Base-by-base conservation (phyloP, 92 coral and sea anemone genomes). In the Blastomussa wellsi region DNA sequence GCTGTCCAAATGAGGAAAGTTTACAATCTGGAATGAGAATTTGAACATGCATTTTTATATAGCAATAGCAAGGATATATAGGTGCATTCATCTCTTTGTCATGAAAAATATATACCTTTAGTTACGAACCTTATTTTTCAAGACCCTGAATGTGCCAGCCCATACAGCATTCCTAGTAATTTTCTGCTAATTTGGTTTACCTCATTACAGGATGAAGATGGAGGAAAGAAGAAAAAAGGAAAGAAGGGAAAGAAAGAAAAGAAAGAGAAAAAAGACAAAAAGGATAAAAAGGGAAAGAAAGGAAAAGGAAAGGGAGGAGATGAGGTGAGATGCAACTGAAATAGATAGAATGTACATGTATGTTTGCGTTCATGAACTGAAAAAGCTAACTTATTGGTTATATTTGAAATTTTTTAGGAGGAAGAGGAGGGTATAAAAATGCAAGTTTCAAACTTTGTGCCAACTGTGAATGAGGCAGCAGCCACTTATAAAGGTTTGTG, bases 341-440 rank as follows among this genome's bases (percentile, higher is more conserved):
- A 35, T 2, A 57, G 29, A 1, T 14, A 57, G 60, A 53, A 49
- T 51, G n/a, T n/a, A n/a, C n/a, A n/a, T n/a, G n/a, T n/a, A n/a
- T n/a, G n/a, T n/a, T n/a, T n/a, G n/a, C n/a, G n/a, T n/a, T 57
- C 13, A 26, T 24, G 29, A 60, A 60, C 31, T n/a, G 7, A 22
- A 55, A 22, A 55, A 55, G 64, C 64, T 60, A 60, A 60, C 2
- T 60, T 22, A 24, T 15, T 22, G 3, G 68, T 67, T 22, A 13
- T 33, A 5, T 11, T 26, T 53, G 10, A 14, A 53, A 12, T 57
- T 52, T 20, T 5, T 38, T 47, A 97, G 99, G 99, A 97, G 75
- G 99, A 97, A 76, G 99, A 97, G 57, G 91, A 89, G 65, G 99
- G 99, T 15, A 89, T 97, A 87, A 97, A 97, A 80, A 97, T 97